These are phyloP conservation scores for Pithys albifrons DNA, from an alignment of 2,113 vertebrate species.

Conservation along the genomic window DNA sequence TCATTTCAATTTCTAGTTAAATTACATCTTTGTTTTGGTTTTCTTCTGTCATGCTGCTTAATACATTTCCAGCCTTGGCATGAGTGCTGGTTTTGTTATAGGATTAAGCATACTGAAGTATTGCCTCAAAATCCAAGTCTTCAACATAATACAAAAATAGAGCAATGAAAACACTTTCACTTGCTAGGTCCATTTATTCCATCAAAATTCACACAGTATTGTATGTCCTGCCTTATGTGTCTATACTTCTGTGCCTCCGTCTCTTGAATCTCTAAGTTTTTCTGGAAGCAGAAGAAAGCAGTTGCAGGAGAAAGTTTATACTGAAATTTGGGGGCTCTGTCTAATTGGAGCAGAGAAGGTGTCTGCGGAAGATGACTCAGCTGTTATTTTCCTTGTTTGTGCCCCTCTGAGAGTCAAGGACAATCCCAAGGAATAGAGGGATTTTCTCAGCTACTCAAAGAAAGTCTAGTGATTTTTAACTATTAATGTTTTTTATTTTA, in stretches of 20 bases:
- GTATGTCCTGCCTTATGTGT: background rate
- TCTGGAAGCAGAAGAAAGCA: background rate
- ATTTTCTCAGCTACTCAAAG: background rate
- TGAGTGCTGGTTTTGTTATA: background rate
- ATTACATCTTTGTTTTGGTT: background rate
- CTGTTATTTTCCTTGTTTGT: background rate
- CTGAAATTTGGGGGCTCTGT: background rate
- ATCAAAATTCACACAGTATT: background rate
- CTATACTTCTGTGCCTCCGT: background rate
- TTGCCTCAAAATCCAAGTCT: background rate
- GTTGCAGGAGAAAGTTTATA: background rate
- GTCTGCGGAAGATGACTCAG: background rate
- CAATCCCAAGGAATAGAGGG: background rate
- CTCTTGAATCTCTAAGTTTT: background rate
- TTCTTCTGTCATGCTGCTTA: background rate
- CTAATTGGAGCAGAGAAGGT: accelerated
- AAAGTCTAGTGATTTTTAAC: background rate
- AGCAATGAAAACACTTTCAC: background rate
- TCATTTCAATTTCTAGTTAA: background rate
- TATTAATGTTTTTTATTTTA: background rate
- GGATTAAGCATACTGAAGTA: background rate
- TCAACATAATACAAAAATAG: background rate
- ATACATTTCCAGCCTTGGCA: background rate
- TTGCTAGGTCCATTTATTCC: background rate
- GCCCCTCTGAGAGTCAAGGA: background rate